Percentiles rank a stretch among this genome's conserved stretches.
Evolutionary conservation across 2,797 vertebrate genomes (phyloP).

Genomic region (Enteromius paludinosus): DNA sequence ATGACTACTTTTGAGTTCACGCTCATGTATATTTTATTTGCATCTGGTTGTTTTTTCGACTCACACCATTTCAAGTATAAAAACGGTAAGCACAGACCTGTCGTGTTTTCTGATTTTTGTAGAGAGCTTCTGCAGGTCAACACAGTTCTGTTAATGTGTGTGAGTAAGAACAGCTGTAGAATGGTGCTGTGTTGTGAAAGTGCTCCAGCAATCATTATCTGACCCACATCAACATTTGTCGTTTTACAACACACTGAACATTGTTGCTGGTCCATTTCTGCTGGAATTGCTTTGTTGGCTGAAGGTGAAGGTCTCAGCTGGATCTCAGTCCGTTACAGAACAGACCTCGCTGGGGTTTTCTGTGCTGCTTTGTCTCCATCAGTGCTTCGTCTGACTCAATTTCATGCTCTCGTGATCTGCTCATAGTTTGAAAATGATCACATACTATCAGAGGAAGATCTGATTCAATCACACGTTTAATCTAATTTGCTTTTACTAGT

Average conservation of each 20-base stretch:
- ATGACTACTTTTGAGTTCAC: too few species aligned
- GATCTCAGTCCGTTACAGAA: conserved; percentile 14
- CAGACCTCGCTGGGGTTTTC: neutral
- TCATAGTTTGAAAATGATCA: conserved; percentile 64
- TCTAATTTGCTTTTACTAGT: conserved; percentile 52
- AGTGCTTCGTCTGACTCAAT: conserved; percentile 67
- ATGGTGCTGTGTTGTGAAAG: neutral
- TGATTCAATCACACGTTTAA: conserved; percentile 64
- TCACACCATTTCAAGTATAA: neutral
- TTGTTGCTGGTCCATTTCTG: neutral
- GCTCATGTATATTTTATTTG: neutral
- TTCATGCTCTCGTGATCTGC: conserved; percentile 71
- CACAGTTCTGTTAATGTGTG: neutral
- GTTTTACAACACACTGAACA: conserved; percentile 16
- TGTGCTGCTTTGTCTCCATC: conserved; percentile 25
- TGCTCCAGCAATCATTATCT: neutral
- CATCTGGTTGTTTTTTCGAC: neutral
- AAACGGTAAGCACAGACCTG: neutral
- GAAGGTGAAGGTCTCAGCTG: conserved; percentile 31
- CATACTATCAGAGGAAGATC: conserved; percentile 60
- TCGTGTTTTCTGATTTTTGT: neutral
- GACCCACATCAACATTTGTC: neutral
- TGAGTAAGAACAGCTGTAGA: neutral
- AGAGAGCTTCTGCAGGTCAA: neutral
- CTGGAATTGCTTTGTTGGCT: conserved; percentile 13